A percentile compares a stretch with the other conserved stretches of the same genome.
These are phyloP conservation scores for Pempheris klunzingeri DNA, from an alignment of 2,797 vertebrate species.

Conservation along the genomic window DNA sequence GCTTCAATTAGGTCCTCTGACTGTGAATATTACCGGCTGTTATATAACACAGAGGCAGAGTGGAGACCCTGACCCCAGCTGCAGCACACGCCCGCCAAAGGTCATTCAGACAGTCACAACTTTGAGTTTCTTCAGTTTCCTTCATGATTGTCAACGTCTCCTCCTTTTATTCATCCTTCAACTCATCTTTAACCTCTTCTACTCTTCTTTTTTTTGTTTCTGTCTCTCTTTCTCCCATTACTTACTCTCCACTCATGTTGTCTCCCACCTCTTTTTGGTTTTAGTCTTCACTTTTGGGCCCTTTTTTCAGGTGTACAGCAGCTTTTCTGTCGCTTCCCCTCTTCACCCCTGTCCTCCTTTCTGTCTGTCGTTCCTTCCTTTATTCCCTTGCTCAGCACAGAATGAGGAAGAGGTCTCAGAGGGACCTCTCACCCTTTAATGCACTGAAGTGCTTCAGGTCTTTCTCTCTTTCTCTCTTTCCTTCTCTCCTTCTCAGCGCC, in stretches of 20 bases:
- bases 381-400: neutral
- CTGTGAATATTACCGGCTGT: constrained; percentile 51
- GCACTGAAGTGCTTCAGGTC: constrained; percentile 5
- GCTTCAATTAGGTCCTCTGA: constrained; percentile 65
- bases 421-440: neutral
- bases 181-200: too few species aligned
- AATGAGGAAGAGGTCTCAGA: neutral
- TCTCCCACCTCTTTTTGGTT: neutral
- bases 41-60: constrained; percentile 58
- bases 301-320: neutral
- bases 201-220: neutral
- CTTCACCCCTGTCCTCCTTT: neutral
- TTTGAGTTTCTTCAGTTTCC: neutral
- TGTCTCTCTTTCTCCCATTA: neutral
- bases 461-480: neutral
- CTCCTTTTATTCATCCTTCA: neutral
- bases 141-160: too few species aligned
- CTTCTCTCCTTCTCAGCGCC: neutral
- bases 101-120: neutral
- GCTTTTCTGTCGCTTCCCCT: neutral
- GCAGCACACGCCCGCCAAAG: neutral
- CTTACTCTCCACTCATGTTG: neutral
- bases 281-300: neutral
- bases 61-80: constrained; percentile 25
- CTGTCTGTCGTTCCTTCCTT: neutral